Percentiles rank a stretch among this genome's conserved stretches.
Evolutionary conservation across 1,140 invertebrate genomes (phyloP).

Genomic region (Philaenus spumarius): DNA sequence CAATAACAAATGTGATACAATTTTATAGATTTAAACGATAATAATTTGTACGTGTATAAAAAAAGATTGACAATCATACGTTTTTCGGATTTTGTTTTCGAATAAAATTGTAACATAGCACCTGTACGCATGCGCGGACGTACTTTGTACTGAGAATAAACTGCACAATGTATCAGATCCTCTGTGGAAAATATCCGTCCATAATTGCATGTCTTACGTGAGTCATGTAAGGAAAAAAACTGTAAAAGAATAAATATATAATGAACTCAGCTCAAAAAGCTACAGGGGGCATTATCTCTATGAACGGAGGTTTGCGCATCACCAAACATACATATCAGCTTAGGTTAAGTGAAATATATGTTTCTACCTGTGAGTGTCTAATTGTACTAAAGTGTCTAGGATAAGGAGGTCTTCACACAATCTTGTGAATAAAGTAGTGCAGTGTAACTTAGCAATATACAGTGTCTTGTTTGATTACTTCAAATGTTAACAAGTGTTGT

Average conservation of each 20-base stretch:
- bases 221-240: slow-evolving; percentile 17
- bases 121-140: too few relatives aligned
- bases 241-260: slow-evolving; percentile 21
- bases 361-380: slow-evolving; percentile 27
- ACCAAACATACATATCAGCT: slow-evolving; percentile 27
- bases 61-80: neutral
- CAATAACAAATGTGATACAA: too few relatives aligned
- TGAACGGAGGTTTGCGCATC: slow-evolving; percentile 21
- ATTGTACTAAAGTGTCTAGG: slow-evolving; percentile 14
- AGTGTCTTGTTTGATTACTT: slow-evolving; percentile 18
- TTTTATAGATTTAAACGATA: neutral
- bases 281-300: slow-evolving; percentile 24
- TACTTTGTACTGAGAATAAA: neutral
- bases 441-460: slow-evolving; percentile 17
- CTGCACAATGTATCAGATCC: slow-evolving; percentile 6
- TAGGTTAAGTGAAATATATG: slow-evolving; percentile 27
- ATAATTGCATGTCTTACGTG: slow-evolving; percentile 25
- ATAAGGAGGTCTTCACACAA: slow-evolving; percentile 6
- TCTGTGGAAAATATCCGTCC: slow-evolving; percentile 30
- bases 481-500: neutral
- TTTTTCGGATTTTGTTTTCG: neutral
- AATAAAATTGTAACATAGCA: neutral
- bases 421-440: neutral
- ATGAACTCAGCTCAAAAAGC: slow-evolving; percentile 27
- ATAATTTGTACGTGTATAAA: neutral